Base-by-base conservation (phyloP, 2,888 invertebrate genomes). In the Papilio protenor region DNA sequence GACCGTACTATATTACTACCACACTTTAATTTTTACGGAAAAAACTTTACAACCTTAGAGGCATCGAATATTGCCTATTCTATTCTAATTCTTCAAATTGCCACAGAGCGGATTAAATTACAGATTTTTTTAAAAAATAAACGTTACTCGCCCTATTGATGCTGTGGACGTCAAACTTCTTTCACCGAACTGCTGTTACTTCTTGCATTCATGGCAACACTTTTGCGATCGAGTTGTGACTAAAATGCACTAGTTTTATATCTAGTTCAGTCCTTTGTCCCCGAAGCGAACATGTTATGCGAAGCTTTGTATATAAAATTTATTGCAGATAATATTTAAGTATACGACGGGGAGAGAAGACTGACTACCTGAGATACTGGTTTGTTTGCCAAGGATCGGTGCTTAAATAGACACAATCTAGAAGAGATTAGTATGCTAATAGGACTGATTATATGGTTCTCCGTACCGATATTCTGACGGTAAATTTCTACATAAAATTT, bases 361-460 rank as follows among this genome's bases (percentile, higher is more conserved):
- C 86, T 91, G 88, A 89, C 91, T 90, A 87, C 87, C n/a, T 86
- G 86, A 88, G 86, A 87, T 82, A 79, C 82, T 83, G 84, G 80
- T 85, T 76, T 87, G 85, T 86, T 86, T 88, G 89, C 87, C 87
- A 88, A 85, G 86, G 86, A 86, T 88, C 88, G 87, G 86, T 88
- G 87, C 87, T 88, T 87, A 87, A 87, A 88, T 87, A 87, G 85
- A 86, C 87, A 88, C 89, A 90, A 90, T 92, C 92, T 92, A 92
- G 92, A 92, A 93, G 92, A 93, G 92, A 90, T 93, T 90, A 91
- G 91, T 92, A 92, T 91, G 92, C 92, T 91, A 93, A 92, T 91
- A 87, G 87, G 88, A 83, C 81, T 91, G 88, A 89, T 90, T 89
- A 89, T 87, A 85, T 77, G 79, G 87, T 86, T 87, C 88, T 86